Percentiles rank a stretch among this genome's conserved stretches.
These are phyloP conservation scores for Gouania willdenowi DNA, from an alignment of 2,797 vertebrate species.

Conservation along the genomic window DNA sequence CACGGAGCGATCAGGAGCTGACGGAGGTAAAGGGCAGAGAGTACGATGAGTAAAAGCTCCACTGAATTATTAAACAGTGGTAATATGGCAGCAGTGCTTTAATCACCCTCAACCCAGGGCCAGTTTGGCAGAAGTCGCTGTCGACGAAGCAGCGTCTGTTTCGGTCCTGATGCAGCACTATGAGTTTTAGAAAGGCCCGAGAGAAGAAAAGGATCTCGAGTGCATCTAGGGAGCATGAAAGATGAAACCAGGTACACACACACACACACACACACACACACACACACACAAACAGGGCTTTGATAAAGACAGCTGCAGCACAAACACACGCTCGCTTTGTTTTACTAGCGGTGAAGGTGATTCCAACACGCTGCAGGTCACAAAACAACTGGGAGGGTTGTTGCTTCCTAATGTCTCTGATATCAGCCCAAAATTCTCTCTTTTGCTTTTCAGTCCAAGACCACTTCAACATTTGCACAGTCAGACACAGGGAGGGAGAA, in stretches of 20 bases:
- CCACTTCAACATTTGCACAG: too few species aligned
- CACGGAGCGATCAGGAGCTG: constrained; percentile 1
- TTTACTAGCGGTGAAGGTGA: constrained; percentile 17
- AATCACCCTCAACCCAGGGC: constrained; percentile 41
- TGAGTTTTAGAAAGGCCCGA: constrained; percentile 30
- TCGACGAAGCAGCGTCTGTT: constrained; percentile 30
- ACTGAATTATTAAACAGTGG: constrained; percentile 60
- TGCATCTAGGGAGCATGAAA: constrained; percentile 35
- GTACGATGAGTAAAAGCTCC: constrained; percentile 31
- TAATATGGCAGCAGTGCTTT: constrained; percentile 39
- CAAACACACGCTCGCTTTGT: constrained; percentile 7
- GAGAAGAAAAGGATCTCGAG: constrained; percentile 21
- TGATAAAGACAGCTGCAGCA: constrained; percentile 27
- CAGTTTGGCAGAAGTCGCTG: constrained; percentile 41
- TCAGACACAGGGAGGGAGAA: too few species aligned
- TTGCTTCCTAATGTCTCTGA: too few species aligned
- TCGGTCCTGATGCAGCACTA: constrained; percentile 47
- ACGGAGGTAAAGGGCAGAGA: constrained; percentile 16
- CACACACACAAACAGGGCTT: too few species aligned
- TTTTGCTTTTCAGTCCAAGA: too few species aligned
- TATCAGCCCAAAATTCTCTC: too few species aligned
- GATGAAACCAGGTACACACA: constrained; percentile 30
- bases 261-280: too few species aligned
- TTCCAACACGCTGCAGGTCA: too few species aligned
- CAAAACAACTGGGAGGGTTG: too few species aligned